phyloP scores from a whole-genome alignment of 2,113 vertebrate genomes.

The Lepisosteus osseus region DNA sequence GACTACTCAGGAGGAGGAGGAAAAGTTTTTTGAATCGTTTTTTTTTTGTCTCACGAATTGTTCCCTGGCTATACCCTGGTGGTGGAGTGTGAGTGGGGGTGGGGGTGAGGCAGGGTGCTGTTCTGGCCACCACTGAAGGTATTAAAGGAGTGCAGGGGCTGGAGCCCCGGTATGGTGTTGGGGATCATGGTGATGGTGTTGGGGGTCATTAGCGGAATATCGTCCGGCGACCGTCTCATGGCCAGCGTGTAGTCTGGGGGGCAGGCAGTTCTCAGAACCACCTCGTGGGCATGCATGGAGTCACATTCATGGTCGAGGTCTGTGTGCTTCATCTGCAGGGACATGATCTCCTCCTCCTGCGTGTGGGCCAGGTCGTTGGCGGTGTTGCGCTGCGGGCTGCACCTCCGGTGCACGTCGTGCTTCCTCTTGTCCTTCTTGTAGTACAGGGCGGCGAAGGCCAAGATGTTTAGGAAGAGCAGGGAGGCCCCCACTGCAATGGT shows the following conservation, averaged over 20 bases:
- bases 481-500: slow-evolving; percentile 96
- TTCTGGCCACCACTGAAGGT: slow-evolving; percentile 92
- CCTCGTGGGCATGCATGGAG: slow-evolving; percentile 90
- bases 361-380: slow-evolving; percentile 92
- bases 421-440: slow-evolving; percentile 98
- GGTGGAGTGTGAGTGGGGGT: slow-evolving; percentile 97
- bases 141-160: slow-evolving; percentile 92
- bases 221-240: slow-evolving; percentile 96
- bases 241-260: slow-evolving; percentile 97
- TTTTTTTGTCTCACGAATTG: slow-evolving; percentile 23
- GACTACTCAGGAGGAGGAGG: slow-evolving; percentile 43
- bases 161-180: slow-evolving; percentile 93
- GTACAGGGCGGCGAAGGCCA: slow-evolving; percentile 94
- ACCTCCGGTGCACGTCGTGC: slow-evolving; percentile 90
- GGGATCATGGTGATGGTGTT: slow-evolving; percentile 99
- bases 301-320: slow-evolving; percentile 96
- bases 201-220: slow-evolving; percentile 97
- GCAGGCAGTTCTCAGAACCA: slow-evolving; percentile 95
- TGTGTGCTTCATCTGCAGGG: slow-evolving; percentile 98
- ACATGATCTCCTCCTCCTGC: slow-evolving; percentile 99
- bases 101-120: slow-evolving; percentile 91
- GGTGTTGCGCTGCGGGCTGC: slow-evolving; percentile 89
- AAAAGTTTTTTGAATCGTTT: slow-evolving; percentile 25
- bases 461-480: slow-evolving; percentile 93
- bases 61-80: slow-evolving; percentile 97